These are phyloP conservation scores for Fregata magnificens DNA, from an alignment of 2,113 vertebrate genomes.

Conservation along the genomic window DNA sequence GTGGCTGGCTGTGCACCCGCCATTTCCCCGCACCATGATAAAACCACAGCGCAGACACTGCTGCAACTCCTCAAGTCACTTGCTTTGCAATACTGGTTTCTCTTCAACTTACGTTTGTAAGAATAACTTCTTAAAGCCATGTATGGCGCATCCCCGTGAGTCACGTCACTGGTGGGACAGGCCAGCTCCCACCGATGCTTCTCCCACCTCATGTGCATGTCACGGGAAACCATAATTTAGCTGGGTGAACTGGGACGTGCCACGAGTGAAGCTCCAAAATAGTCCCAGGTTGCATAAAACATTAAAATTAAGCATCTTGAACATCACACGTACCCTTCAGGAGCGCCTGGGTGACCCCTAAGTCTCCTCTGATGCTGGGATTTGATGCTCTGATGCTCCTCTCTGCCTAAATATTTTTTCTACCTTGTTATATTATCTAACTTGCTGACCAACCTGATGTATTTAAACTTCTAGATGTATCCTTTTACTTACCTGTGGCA, in stretches of 20 bases:
- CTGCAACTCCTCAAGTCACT: background rate
- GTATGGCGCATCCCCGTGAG: fast-evolving
- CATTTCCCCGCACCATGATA: fast-evolving
- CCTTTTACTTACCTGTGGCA: background rate
- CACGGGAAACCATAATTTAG: background rate
- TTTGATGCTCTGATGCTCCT: background rate
- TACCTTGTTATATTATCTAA: background rate
- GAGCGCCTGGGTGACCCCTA: background rate
- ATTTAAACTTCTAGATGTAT: background rate
- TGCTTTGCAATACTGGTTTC: background rate
- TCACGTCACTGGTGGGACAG: background rate
- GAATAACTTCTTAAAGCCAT: background rate
- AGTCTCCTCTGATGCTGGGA: background rate
- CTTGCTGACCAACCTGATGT: background rate
- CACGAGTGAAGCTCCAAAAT: background rate
- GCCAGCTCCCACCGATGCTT: background rate
- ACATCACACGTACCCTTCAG: fast-evolving
- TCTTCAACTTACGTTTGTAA: fast-evolving
- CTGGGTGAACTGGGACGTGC: background rate
- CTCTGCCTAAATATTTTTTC: background rate
- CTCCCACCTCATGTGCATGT: background rate
- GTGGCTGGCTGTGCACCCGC: background rate
- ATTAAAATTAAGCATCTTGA: background rate
- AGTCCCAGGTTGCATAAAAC: background rate
- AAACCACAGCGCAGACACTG: background rate